Evolutionary conservation across 2,888 invertebrate species (phyloP), one percentile per base, ranked within the genome.

Genomic region (Synanthedon tipuliformis): DNA sequence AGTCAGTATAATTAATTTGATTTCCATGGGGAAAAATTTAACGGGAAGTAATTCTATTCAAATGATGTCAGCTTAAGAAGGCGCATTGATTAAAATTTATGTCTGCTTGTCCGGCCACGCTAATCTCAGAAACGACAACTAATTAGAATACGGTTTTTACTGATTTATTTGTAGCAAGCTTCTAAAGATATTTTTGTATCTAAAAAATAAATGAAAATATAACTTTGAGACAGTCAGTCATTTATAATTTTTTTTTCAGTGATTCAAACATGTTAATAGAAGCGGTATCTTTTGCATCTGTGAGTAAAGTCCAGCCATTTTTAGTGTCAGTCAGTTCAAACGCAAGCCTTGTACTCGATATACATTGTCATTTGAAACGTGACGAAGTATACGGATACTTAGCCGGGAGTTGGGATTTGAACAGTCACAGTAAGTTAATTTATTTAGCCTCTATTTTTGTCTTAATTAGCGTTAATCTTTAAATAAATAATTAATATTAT

Each of bases 371-470:
- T 79, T 88, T 98, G 63, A 95, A 95, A n/a, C 94, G 93, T 69
- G 94, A 94, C 64, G 98, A 98, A 88, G 95, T 97, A 12, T 95
- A 95, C 69, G 98, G 98, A n/a, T 98, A 98, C 77, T 85, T 98
- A 52, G 98, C 95, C 52, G 98, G 98, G 3, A 93, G 93, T 55
- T 98, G 98, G 98, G 98, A 98, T 80, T 92, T 95, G 53, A 95
- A 95, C 75, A 91, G 92, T 57, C 97, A 98, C 70, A 96, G 97
- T 97, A 90, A 90, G 93, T 90, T 50, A 23, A 8, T 34, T 23
- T 23, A 5, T 23, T 23, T 34, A 45, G 15, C 45, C 45, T 45
- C 34, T 34, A 34, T 34, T 34, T 34, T 1, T 10, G 23, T 23
- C 23, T 2, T 13, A 12, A 45, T n/a, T n/a, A n/a, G 13, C 45